phyloP scores from a whole-genome alignment of 1,140 invertebrate genomes.

The Drosophila kepulauana region DNA sequence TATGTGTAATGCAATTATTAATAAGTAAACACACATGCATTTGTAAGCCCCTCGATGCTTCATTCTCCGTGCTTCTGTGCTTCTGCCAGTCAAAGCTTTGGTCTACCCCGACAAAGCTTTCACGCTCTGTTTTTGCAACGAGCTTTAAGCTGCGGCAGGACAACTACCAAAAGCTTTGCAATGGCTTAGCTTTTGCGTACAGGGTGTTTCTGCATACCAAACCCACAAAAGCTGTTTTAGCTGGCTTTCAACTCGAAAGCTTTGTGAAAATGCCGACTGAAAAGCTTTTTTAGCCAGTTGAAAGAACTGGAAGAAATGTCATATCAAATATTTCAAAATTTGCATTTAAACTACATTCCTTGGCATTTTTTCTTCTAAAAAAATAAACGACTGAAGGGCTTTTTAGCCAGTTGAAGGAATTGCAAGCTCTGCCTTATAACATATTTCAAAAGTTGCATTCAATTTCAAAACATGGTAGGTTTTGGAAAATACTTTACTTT shows the following conservation, averaged over 20 bases:
- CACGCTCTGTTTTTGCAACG: neutral
- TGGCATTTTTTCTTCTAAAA: no score
- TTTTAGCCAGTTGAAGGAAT: no score
- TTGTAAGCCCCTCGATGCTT: neutral
- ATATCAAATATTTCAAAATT: no score
- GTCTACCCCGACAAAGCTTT: slow-evolving; percentile 1
- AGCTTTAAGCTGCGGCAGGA: slow-evolving; percentile 33
- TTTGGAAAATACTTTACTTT: no score
- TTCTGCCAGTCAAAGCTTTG: neutral
- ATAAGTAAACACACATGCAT: slow-evolving; percentile 61
- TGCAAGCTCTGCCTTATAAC: no score
- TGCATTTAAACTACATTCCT: no score
- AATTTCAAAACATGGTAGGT: no score
- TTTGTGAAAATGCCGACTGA: no score
- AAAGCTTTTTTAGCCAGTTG: no score
- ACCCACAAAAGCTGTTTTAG: neutral
- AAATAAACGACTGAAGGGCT: no score
- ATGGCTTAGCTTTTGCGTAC: neutral
- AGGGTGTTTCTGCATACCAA: neutral
- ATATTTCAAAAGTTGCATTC: no score
- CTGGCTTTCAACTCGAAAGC: neutral
- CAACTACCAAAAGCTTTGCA: neutral
- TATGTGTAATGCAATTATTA: slow-evolving; percentile 81
- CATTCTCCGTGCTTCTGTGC: neutral
- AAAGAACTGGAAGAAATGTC: no score